Percentiles rank a stretch among this genome's conserved stretches.
These are phyloP conservation scores for Albula goreensis DNA, from an alignment of 2,113 vertebrate species.

Conservation along the genomic window DNA sequence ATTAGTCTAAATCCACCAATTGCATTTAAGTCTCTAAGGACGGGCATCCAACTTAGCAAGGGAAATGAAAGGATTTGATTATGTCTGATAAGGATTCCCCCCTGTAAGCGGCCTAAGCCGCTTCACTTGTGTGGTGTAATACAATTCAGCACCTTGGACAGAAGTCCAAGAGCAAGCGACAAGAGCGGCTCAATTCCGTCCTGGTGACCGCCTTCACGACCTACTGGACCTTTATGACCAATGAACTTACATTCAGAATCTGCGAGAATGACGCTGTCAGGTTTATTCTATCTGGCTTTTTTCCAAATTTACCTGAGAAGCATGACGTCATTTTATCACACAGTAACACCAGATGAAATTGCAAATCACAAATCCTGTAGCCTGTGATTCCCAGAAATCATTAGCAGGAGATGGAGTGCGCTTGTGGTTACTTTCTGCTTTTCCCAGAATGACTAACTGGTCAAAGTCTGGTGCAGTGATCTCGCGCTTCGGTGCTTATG, in stretches of 20 bases:
- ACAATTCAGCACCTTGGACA: conserved; percentile 2
- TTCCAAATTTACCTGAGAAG: background rate
- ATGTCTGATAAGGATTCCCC: background rate
- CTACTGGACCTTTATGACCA: too few relatives aligned
- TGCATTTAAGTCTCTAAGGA: background rate
- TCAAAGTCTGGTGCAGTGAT: background rate
- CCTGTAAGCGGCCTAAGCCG: too few relatives aligned
- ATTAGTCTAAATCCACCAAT: background rate
- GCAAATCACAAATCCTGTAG: background rate
- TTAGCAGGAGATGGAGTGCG: background rate
- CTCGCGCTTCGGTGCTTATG: background rate
- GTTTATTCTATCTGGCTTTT: too few relatives aligned
- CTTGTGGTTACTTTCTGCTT: background rate
- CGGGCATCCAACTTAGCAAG: background rate
- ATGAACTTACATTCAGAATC: too few relatives aligned
- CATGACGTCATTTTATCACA: background rate
- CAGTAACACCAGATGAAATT: background rate
- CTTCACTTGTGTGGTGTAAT: background rate
- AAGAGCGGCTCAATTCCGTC: background rate
- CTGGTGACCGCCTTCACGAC: too few relatives aligned
- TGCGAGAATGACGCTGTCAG: too few relatives aligned
- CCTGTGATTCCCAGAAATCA: background rate
- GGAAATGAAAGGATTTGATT: background rate
- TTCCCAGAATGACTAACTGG: conserved; percentile 25
- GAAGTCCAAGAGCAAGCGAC: background rate